Conservation (phyloP, 64 coral and sea anemone genomes). For the Stichodactyla helianthus region DNA sequence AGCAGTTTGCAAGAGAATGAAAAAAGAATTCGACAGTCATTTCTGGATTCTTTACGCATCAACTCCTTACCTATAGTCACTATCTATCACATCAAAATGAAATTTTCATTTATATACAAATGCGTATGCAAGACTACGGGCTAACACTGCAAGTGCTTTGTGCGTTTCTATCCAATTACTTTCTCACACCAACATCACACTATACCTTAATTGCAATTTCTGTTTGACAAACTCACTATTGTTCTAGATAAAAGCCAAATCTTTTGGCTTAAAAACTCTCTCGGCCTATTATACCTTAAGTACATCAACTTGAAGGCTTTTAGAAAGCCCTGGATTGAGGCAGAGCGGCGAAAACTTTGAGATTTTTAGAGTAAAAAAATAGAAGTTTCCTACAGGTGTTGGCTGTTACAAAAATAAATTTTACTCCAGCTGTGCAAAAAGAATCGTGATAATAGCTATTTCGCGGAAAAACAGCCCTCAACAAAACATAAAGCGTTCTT, state of each 20-base stretch:
- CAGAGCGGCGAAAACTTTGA: no score
- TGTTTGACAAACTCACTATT: not conserved
- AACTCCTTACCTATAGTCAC: no score
- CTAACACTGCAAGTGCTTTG: no score
- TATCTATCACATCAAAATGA: no score
- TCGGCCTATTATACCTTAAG: not conserved
- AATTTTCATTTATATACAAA: no score
- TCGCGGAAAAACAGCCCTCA: no score
- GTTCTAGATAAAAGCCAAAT: not conserved
- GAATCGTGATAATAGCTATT: not conserved
- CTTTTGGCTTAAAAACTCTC: not conserved
- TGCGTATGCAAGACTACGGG: no score
- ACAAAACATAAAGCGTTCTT: not conserved
- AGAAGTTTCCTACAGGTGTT: not conserved
- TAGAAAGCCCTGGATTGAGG: no score
- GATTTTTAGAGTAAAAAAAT: not conserved
- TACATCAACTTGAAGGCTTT: no score
- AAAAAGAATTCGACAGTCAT: no score
- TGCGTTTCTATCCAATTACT: not conserved
- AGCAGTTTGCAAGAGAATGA: no score
- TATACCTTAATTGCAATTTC: not conserved
- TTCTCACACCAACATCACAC: not conserved
- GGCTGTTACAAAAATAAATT: not conserved
- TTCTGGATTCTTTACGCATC: no score
- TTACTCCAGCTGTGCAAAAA: not conserved